Conservation (phyloP, 2,113 vertebrate genomes). For the Puffinus mauretanicus region DNA sequence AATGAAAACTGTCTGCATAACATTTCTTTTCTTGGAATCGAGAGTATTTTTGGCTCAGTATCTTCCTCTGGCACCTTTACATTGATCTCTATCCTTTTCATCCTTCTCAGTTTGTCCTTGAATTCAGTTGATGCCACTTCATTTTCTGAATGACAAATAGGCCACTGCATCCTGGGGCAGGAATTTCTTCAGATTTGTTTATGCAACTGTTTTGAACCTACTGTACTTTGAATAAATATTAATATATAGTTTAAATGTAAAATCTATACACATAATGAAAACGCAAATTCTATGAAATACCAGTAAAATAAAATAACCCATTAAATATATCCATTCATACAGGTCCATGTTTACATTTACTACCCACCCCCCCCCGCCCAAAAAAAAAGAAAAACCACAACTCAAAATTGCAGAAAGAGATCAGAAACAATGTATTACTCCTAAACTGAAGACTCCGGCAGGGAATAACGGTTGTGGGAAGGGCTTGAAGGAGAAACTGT, state of each 20-base stretch:
- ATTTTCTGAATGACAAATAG: conserved; percentile 26
- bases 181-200: background rate
- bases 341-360: background rate
- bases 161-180: background rate
- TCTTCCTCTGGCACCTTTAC: conserved; percentile 38
- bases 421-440: background rate
- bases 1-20: background rate
- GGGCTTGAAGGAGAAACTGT: background rate
- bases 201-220: background rate
- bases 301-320: background rate
- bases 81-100: conserved; percentile 42
- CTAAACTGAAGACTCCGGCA: background rate
- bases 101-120: conserved; percentile 18
- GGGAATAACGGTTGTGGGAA: background rate
- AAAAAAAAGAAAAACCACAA: background rate
- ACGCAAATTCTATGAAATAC: background rate
- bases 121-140: conserved; percentile 2
- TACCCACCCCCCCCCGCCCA: background rate
- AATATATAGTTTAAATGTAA: background rate
- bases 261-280: background rate
- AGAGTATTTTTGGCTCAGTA: background rate
- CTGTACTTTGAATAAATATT: background rate
- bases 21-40: background rate
- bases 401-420: background rate
- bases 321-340: background rate